Evolutionary conservation across 2,113 vertebrate species (phyloP).

Genomic region (Lepisosteus oculatus): DNA sequence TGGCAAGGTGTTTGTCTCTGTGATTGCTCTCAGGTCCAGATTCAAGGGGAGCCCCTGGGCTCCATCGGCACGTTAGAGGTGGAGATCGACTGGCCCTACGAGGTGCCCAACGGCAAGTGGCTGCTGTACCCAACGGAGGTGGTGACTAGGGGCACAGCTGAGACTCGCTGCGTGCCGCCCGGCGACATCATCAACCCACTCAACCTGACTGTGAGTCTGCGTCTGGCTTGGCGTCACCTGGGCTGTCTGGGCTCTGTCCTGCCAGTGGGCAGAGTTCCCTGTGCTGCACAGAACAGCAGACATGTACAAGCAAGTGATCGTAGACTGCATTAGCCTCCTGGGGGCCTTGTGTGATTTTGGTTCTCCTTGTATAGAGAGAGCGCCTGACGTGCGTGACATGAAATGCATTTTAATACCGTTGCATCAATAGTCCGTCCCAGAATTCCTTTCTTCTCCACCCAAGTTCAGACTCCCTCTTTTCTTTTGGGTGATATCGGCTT

Average conservation of each 20-base stretch:
- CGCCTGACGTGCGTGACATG: too few species aligned
- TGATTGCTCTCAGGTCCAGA: too few species aligned
- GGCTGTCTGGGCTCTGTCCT: too few species aligned
- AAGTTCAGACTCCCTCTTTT: too few species aligned
- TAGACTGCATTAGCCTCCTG: not conserved
- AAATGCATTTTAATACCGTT: too few species aligned
- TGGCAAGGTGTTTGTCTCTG: too few species aligned
- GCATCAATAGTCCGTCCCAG: too few species aligned
- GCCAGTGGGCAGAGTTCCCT: not conserved
- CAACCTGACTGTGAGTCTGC: conserved; percentile 78
- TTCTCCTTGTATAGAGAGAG: too few species aligned
- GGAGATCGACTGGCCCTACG: conserved; percentile 86
- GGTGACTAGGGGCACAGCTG: conserved; percentile 53
- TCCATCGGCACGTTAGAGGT: conserved; percentile 74
- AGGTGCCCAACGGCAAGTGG: conserved; percentile 89
- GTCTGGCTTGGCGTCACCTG: fast-evolving
- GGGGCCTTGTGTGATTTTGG: too few species aligned
- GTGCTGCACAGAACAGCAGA: fast-evolving
- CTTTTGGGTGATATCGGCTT: too few species aligned
- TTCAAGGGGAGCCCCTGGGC: conserved; percentile 59
- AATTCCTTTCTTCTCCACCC: too few species aligned
- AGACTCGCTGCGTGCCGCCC: conserved; percentile 68
- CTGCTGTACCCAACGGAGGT: conserved; percentile 89
- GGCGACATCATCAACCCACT: conserved; percentile 76
- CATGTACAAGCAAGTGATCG: not conserved